Conservation (phyloP, 2,797 vertebrate genomes). For the Diceros bicornis region DNA sequence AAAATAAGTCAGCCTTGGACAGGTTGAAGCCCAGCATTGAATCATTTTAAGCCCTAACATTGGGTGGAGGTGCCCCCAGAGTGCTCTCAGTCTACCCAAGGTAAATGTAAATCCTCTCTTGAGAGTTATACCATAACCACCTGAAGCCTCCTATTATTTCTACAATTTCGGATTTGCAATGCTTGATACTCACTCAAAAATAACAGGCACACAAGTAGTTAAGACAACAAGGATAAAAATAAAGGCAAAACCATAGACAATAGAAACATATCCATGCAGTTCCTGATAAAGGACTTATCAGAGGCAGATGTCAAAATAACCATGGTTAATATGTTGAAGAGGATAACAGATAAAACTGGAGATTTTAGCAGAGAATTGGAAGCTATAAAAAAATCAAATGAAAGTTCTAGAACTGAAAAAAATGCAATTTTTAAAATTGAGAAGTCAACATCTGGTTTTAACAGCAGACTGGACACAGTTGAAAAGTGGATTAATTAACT, state of each 20-base stretch:
- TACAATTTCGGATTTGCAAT: background rate
- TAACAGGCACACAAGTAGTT: background rate
- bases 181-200: background rate
- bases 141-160: background rate
- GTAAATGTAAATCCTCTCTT: background rate
- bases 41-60: background rate
- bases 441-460: background rate
- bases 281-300: background rate
- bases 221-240: background rate
- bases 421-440: background rate
- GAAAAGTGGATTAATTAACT: slow-evolving; percentile 29
- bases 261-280: background rate
- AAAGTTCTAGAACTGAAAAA: background rate
- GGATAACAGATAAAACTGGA: background rate
- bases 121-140: background rate
- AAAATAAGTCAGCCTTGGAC: background rate
- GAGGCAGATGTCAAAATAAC: background rate
- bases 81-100: background rate
- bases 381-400: background rate
- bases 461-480: background rate
- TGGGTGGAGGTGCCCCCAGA: background rate
- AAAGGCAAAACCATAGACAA: background rate
- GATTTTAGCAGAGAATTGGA: background rate
- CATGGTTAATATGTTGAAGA: background rate
- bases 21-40: background rate